Evolutionary conservation across 2,888 invertebrate species (phyloP).

Genomic region (Platycheirus albimanus): DNA sequence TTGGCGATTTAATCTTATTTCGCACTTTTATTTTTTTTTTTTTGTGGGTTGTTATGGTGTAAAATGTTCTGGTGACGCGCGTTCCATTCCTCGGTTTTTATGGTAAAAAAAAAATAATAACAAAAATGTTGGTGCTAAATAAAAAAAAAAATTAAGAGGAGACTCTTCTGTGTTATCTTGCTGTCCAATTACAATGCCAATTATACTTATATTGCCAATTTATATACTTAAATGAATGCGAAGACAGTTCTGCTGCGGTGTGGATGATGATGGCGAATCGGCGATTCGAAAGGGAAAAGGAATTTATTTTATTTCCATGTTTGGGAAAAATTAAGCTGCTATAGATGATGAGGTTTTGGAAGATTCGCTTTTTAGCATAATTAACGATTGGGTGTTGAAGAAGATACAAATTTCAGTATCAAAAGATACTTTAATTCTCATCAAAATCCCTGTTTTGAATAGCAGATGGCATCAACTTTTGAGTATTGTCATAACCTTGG

Average conservation of each 20-base stretch:
- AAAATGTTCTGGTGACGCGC: constrained; percentile 16
- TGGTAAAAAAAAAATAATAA: constrained; percentile 25
- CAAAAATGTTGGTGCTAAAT: constrained; percentile 29
- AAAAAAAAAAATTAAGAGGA: constrained; percentile 39
- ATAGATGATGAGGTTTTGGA: constrained; percentile 20
- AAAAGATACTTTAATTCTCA: no score
- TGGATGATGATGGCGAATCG: constrained; percentile 5
- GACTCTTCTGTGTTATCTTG: constrained; percentile 55
- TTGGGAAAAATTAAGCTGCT: constrained; percentile 40
- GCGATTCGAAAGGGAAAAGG: not conserved
- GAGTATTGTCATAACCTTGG: not conserved
- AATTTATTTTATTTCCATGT: constrained; percentile 3
- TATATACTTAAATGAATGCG: constrained; percentile 41
- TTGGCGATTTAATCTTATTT: constrained; percentile 74
- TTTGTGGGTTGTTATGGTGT: no score
- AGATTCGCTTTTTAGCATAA: not conserved
- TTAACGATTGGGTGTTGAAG: no score
- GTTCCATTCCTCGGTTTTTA: constrained; percentile 4
- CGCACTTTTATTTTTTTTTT: constrained; percentile 51
- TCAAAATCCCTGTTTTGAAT: no score
- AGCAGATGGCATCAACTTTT: no score
- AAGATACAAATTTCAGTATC: no score
- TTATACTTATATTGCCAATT: constrained; percentile 71
- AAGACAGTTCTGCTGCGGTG: constrained; percentile 19
- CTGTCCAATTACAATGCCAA: constrained; percentile 71